These are phyloP conservation scores for Thelaira solivaga DNA, from an alignment of 2,888 invertebrate species.

Conservation along the genomic window DNA sequence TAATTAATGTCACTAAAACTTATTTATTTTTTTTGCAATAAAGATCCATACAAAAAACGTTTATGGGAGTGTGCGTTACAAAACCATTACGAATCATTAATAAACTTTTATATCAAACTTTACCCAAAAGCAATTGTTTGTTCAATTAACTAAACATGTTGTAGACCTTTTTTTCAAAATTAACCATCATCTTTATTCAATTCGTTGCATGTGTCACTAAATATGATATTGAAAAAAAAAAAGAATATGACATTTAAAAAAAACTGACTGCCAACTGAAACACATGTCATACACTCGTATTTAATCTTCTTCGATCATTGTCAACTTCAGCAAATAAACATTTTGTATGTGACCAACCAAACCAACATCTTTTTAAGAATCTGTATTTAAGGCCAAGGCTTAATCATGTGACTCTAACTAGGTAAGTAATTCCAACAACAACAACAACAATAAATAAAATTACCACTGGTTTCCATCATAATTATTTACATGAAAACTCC, in stretches of 20 bases:
- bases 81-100: no score
- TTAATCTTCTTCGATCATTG: conserved; percentile 1
- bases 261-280: conserved; percentile 9
- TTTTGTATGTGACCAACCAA: conserved; percentile 5
- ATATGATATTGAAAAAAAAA: neutral
- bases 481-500: neutral
- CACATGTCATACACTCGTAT: conserved; percentile 5
- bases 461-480: conserved; percentile 1
- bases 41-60: no score
- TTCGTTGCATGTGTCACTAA: neutral
- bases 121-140: neutral
- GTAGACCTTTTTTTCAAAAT: neutral
- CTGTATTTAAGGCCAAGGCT: conserved; percentile 48
- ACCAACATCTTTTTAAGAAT: neutral
- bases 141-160: neutral
- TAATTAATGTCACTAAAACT: no score
- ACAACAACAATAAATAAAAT: conserved; percentile 1
- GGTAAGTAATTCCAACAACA: conserved; percentile 4
- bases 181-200: neutral
- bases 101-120: no score
- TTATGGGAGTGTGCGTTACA: no score
- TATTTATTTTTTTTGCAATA: no score
- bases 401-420: conserved; percentile 8
- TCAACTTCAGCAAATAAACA: conserved; percentile 19
- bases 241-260: neutral